Base-by-base conservation (phyloP, 2,113 vertebrate species). In the Alouatta palliata region DNA sequence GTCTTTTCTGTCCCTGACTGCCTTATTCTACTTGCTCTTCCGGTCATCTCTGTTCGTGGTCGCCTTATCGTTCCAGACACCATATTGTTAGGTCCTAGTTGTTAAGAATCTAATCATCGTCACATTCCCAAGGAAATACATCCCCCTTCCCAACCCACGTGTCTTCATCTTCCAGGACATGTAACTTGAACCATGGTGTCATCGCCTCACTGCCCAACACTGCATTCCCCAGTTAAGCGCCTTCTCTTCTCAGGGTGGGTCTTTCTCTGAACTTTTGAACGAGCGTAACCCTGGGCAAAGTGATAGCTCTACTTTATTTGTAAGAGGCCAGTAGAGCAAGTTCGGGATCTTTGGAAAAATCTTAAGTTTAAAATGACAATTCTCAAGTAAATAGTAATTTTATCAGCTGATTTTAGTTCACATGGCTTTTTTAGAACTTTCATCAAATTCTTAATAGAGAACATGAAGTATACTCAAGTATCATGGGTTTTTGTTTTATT, bases 341-440 rank as follows among this genome's bases (percentile, higher is more conserved):
- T 56, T 68, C 27, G 35, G 19, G 47, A 21, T 76, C 52, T 80
- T 64, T 89, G 49, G 68, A 49, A 97, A 96, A 96, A 91, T 23
- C 16, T 90, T 58, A 90, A 88, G 40, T 52, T 13, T 14, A 88
- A 68, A 94, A 73, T 21, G 86, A 54, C 13, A 83, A 66, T 56
- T 54, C 25, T 76, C 43, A 45, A 47, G 45, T 47, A 47, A 77
- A 47, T 77, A 23, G 13, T 32, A 61, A 83, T 93, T 81, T 95
- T 37, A 85, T 45, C 89, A 97, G 94, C 92, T 97, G 97, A 68
- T 89, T 98, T 94, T 95, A 88, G 77, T 95, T 95, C 93, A 61
- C 56, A 37, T 47, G 70, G 32, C 21, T 87, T 87, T 75, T 52
- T 79, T 90, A 77, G 66, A 13, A 86, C n/a, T 61, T 94, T 30